Percentiles rank a stretch among this genome's conserved stretches.
Evolutionary conservation across 2,888 invertebrate genomes (phyloP).

Genomic region (Ectemnius continuus): DNA sequence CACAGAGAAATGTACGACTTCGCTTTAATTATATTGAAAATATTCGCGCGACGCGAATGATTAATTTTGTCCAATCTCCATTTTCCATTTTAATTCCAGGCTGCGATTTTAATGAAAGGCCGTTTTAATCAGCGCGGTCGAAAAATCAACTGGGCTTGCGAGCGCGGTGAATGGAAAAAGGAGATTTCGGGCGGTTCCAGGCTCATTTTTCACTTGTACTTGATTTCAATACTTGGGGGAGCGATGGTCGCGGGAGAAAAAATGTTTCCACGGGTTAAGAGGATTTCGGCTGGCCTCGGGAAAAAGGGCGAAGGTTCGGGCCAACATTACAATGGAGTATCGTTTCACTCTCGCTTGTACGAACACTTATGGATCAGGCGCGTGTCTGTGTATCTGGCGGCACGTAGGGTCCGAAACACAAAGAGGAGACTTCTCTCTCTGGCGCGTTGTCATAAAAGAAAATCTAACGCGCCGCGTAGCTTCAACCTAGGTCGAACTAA

Average conservation of each 20-base stretch:
- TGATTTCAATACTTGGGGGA: background rate
- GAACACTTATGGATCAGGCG: background rate
- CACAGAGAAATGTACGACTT: too few species aligned
- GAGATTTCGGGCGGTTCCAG: too few species aligned
- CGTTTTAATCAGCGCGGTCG: too few species aligned
- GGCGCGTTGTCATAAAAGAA: background rate
- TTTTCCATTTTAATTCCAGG: too few species aligned
- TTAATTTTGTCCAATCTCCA: too few species aligned
- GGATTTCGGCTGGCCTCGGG: background rate
- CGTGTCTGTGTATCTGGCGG: too few species aligned
- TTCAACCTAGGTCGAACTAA: background rate
- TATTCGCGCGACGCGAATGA: too few species aligned
- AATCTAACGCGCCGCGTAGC: background rate
- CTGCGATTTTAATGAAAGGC: too few species aligned
- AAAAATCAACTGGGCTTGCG: too few species aligned
- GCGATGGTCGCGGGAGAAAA: background rate
- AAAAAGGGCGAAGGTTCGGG: background rate
- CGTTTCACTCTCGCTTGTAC: background rate
- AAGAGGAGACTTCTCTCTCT: background rate
- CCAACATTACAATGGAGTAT: background rate
- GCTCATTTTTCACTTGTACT: too few species aligned
- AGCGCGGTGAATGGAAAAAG: too few species aligned
- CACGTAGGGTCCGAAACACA: background rate
- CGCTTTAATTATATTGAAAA: too few species aligned
- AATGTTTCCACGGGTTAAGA: background rate